Conservation (phyloP, 2,113 vertebrate genomes). For the Bufo gargarizans region DNA sequence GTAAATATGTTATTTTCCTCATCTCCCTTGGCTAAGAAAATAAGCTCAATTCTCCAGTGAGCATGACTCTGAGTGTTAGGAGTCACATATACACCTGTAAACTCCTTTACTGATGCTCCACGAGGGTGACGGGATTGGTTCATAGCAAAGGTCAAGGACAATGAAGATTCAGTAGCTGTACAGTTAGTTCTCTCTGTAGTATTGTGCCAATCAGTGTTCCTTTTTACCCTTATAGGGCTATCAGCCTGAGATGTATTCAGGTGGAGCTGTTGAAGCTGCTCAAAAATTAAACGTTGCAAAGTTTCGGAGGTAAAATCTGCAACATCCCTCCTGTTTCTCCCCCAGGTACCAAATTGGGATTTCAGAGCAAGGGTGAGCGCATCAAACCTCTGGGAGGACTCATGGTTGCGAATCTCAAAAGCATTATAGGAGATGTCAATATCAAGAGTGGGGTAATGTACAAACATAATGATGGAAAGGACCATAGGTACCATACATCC, state of each 20-base stretch:
- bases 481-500: constrained; percentile 83
- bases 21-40: constrained; percentile 90
- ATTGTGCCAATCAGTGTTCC: not conserved
- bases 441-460: constrained; percentile 90
- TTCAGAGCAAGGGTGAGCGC: constrained; percentile 89
- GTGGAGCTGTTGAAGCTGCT: constrained; percentile 77
- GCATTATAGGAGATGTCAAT: constrained; percentile 98
- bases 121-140: constrained; percentile 62
- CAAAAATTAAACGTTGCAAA: constrained; percentile 81
- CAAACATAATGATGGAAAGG: constrained; percentile 88
- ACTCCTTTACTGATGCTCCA: constrained; percentile 69
- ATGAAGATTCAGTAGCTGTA: not conserved
- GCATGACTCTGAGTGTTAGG: constrained; percentile 90
- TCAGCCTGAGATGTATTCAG: constrained; percentile 58
- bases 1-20: constrained; percentile 93
- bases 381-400: constrained; percentile 92
- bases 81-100: constrained; percentile 70
- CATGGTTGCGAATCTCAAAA: constrained; percentile 95
- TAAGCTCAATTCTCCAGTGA: constrained; percentile 94
- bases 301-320: constrained; percentile 81
- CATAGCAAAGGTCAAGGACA: accelerated
- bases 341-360: constrained; percentile 94
- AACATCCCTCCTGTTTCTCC: constrained; percentile 84
- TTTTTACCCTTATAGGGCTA: accelerated
- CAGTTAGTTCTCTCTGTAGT: accelerated